Evolutionary conservation across 2,113 vertebrate species (phyloP).

Genomic region (Hippocampus zosterae): DNA sequence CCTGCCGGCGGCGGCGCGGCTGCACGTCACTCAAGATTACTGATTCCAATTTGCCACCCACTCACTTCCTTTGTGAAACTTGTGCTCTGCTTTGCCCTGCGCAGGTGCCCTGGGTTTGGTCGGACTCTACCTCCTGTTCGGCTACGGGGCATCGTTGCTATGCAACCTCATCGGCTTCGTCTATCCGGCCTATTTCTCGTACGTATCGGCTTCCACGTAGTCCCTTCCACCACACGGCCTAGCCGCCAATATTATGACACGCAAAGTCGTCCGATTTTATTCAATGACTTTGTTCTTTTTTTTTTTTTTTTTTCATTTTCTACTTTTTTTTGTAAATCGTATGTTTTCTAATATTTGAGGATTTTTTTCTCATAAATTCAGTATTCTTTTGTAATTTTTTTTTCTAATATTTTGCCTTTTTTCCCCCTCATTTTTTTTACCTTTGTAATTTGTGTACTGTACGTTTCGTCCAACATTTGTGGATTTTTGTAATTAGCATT

Average conservation of each 20-base stretch:
- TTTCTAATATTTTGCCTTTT: too few relatives aligned
- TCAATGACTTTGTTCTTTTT: too few relatives aligned
- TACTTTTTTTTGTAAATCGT: too few relatives aligned
- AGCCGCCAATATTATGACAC: too few relatives aligned
- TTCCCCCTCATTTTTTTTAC: too few relatives aligned
- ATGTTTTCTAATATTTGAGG: neutral
- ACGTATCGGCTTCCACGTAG: constrained; percentile 58
- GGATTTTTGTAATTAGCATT: too few relatives aligned
- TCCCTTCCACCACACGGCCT: neutral
- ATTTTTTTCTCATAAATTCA: neutral
- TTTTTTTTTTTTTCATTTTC: neutral
- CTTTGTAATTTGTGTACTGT: too few relatives aligned
- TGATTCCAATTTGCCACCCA: constrained; percentile 1
- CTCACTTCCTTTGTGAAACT: constrained; percentile 2
- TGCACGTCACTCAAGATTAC: constrained; percentile 24
- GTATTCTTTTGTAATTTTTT: neutral
- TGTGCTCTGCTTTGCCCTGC: constrained; percentile 10
- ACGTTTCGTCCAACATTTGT: too few relatives aligned
- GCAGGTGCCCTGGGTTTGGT: constrained; percentile 73
- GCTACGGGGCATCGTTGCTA: constrained; percentile 86
- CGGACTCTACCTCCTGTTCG: constrained; percentile 85
- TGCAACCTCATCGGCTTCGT: constrained; percentile 91
- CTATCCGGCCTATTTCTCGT: constrained; percentile 92
- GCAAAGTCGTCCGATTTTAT: too few relatives aligned
- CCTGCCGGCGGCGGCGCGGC: constrained; percentile 20